Evolutionary conservation across 2,113 vertebrate genomes (phyloP).

Genomic region (Mesocricetus auratus): DNA sequence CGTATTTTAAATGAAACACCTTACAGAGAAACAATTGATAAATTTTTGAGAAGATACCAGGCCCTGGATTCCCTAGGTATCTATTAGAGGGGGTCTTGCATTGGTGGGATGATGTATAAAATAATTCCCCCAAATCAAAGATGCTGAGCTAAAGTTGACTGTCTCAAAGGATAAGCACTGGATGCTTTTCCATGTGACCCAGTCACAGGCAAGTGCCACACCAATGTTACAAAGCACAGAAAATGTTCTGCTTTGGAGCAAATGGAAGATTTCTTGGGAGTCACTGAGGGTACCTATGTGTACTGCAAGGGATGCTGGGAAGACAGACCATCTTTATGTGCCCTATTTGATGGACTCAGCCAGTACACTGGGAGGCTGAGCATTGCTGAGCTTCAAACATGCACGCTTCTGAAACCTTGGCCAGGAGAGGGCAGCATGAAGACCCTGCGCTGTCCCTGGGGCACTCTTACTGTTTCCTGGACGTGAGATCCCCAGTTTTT

Average conservation of each 20-base stretch:
- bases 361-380: background rate
- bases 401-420: background rate
- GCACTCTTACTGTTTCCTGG: no score
- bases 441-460: background rate
- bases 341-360: background rate
- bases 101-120: background rate
- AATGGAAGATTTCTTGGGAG: background rate
- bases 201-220: background rate
- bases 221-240: background rate
- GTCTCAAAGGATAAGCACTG: background rate
- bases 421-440: background rate
- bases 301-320: fast-evolving
- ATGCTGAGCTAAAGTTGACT: background rate
- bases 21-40: background rate
- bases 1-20: background rate
- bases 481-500: background rate
- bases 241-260: background rate
- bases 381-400: background rate
- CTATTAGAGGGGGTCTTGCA: background rate
- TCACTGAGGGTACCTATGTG: background rate
- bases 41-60: background rate
- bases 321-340: background rate
- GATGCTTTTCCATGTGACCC: background rate
- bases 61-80: no score
- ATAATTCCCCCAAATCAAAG: background rate